Percentiles rank a stretch among this genome's conserved stretches.
Conservation (phyloP, 2,113 vertebrate species). For the Cryptotis parvus region DNA sequence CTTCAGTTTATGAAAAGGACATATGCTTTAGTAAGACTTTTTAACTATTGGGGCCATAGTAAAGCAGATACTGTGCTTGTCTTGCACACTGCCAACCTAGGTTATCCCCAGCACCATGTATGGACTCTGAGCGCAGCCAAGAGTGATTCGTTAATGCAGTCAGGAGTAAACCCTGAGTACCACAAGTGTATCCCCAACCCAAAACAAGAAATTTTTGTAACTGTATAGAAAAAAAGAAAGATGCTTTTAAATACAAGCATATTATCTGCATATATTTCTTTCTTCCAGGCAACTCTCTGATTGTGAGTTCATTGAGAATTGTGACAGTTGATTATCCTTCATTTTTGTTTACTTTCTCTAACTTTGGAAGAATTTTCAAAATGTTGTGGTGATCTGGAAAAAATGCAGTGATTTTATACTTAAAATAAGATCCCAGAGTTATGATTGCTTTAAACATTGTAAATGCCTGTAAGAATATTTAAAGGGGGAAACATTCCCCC, state of each 20-base stretch:
- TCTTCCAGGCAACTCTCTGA: not conserved
- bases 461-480: not conserved
- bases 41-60: no score
- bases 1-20: not conserved
- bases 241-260: not conserved
- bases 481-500: not conserved
- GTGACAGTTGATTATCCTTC: not conserved
- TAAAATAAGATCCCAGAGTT: not conserved
- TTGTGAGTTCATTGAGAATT: not conserved
- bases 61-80: no score
- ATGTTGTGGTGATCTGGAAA: not conserved
- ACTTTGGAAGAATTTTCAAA: slow-evolving; percentile 43
- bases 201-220: no score
- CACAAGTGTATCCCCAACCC: no score
- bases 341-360: slow-evolving; percentile 5
- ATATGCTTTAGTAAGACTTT: no score
- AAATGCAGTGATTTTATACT: not conserved
- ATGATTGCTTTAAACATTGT: not conserved
- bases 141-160: no score
- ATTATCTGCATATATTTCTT: not conserved
- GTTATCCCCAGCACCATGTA: no score
- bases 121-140: no score
- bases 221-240: not conserved
- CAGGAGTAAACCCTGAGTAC: no score
- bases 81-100: no score